Percentiles rank a stretch among this genome's conserved stretches.
These are phyloP conservation scores for Machimus rusticus DNA, from an alignment of 2,888 invertebrate species.

Conservation along the genomic window DNA sequence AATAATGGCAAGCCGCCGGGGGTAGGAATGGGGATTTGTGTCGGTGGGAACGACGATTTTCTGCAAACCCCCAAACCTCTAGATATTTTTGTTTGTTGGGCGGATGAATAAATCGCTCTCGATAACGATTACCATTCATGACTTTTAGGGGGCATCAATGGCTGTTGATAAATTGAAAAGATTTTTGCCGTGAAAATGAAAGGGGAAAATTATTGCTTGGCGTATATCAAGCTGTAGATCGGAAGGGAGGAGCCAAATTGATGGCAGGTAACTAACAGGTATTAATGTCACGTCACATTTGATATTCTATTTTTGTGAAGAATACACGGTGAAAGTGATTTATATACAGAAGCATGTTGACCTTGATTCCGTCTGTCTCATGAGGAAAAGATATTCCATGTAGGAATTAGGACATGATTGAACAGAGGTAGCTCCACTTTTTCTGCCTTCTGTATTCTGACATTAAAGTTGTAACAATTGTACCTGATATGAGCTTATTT, in stretches of 20 bases:
- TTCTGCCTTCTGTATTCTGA: background rate
- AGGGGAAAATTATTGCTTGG: constrained; percentile 33
- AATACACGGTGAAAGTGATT: background rate
- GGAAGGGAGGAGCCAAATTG: background rate
- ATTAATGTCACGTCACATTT: background rate
- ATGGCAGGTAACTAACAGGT: constrained; percentile 7
- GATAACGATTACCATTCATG: constrained; percentile 46
- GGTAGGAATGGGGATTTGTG: background rate
- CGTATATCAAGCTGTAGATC: constrained; percentile 2
- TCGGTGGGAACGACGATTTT: background rate
- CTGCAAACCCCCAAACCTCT: background rate
- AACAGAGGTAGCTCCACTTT: background rate
- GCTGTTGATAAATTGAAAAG: constrained; percentile 45
- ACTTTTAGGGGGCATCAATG: constrained; percentile 41
- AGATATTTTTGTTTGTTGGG: constrained; percentile 15
- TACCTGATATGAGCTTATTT: too few species aligned
- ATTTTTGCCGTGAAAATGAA: constrained; percentile 35
- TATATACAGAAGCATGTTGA: background rate
- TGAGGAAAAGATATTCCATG: background rate
- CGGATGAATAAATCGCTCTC: constrained; percentile 40
- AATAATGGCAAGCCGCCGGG: background rate
- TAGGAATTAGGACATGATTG: background rate
- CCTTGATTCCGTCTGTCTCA: background rate
- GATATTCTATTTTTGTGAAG: background rate
- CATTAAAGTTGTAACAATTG: too few species aligned